Percentiles rank a stretch among this genome's conserved stretches.
phyloP scores from a whole-genome alignment of 2,113 vertebrate species.

The Cyanocitta stelleri region DNA sequence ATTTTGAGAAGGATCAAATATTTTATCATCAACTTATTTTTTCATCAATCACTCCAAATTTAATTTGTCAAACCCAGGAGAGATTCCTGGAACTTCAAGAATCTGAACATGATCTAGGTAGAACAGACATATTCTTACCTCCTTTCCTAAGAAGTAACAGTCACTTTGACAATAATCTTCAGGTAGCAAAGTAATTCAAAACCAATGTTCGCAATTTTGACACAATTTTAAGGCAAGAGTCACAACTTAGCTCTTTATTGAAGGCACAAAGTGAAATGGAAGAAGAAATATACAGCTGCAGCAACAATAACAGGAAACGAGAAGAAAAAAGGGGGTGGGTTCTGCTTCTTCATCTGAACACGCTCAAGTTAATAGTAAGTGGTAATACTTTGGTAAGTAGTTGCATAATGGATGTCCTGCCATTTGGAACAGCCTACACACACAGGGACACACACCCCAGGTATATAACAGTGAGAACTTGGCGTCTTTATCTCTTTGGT shows the following conservation, averaged over 20 bases:
- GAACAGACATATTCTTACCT: conserved; percentile 48
- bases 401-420: not conserved
- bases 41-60: not conserved
- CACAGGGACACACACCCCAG: not conserved
- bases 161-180: conserved; percentile 9
- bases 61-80: not conserved
- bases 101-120: not conserved
- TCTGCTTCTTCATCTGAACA: conserved; percentile 8
- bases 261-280: conserved; percentile 2
- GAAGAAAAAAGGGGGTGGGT: conserved; percentile 32
- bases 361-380: not conserved
- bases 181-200: conserved; percentile 26
- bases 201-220: not conserved
- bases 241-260: not conserved
- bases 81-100: conserved; percentile 45
- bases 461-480: not conserved
- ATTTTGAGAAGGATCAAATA: not conserved
- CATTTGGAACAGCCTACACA: not conserved
- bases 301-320: conserved; percentile 55
- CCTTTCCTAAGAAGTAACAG: conserved; percentile 27
- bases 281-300: conserved; percentile 40
- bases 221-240: not conserved
- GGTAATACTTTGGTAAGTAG: not conserved
- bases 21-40: not conserved
- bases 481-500: not conserved